A percentile compares a stretch with the other conserved stretches of the same genome.
Conservation (phyloP, 2,888 invertebrate genomes). For the Odontothrips loti region DNA sequence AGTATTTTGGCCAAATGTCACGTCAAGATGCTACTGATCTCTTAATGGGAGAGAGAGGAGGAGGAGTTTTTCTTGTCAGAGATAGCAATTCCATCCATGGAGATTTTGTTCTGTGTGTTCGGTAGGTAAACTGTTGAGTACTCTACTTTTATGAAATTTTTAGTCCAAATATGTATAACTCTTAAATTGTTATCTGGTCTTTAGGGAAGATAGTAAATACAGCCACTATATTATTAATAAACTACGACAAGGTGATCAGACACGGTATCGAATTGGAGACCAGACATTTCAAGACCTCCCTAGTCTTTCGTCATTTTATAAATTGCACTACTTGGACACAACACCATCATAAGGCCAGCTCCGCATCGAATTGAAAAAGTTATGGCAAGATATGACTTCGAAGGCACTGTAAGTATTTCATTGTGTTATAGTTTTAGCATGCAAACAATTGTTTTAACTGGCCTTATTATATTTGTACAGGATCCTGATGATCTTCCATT, state of each 20-base stretch:
- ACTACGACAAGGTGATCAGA: constrained; percentile 72
- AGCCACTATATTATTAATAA: constrained; percentile 98
- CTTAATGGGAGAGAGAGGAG: constrained; percentile 82
- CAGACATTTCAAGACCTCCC: constrained; percentile 91
- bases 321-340: constrained; percentile 93
- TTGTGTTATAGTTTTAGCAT: constrained; percentile 33
- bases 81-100: constrained; percentile 90
- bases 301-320: constrained; percentile 85
- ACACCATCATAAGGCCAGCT: constrained; percentile 86
- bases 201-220: constrained; percentile 64
- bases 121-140: constrained; percentile 52
- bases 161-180: neutral
- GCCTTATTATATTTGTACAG: constrained; percentile 49
- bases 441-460: constrained; percentile 23
- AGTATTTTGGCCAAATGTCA: constrained; percentile 93
- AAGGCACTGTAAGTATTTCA: constrained; percentile 69
- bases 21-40: constrained; percentile 89
- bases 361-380: constrained; percentile 74
- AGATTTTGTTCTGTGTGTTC: constrained; percentile 91
- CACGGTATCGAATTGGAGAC: constrained; percentile 87
- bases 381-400: constrained; percentile 90
- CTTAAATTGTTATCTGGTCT: constrained; percentile 33
- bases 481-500: constrained; percentile 95
- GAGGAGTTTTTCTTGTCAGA: constrained; percentile 90
- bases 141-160: constrained; percentile 31